phyloP scores from a whole-genome alignment of 1,140 invertebrate species.

The Anastatus disparis region DNA sequence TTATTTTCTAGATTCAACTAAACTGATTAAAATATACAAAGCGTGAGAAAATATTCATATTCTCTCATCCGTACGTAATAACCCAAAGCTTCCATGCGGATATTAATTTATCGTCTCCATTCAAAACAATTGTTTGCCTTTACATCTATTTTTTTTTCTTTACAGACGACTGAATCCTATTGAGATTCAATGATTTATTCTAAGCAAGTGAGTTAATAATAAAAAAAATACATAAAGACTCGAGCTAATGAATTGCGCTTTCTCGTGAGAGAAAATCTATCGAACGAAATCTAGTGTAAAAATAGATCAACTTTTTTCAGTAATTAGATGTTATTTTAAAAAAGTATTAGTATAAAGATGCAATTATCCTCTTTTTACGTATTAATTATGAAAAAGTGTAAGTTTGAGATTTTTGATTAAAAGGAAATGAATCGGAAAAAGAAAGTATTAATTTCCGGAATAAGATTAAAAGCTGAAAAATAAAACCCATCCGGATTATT shows the following conservation, averaged over 20 bases:
- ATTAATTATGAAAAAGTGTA: no score
- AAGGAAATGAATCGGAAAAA: no score
- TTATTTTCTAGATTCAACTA: conserved; percentile 14
- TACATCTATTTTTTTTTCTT: conserved; percentile 8
- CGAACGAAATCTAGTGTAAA: neutral
- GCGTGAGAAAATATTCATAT: conserved; percentile 12
- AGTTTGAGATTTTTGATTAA: no score
- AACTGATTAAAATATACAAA: neutral
- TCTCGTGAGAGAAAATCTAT: conserved; percentile 27
- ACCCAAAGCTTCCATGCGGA: neutral
- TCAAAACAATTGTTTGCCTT: conserved; percentile 1
- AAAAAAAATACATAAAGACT: no score
- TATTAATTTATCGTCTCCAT: neutral
- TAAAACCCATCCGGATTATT: no score
- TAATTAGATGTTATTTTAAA: no score
- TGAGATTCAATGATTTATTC: neutral
- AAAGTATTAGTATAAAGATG: no score
- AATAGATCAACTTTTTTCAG: neutral
- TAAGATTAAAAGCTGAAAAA: no score
- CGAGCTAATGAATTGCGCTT: conserved; percentile 23
- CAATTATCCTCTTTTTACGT: no score
- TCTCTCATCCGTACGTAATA: neutral
- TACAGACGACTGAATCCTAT: neutral
- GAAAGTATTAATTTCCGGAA: no score
- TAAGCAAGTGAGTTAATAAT: neutral